phyloP scores from a whole-genome alignment of 2,797 vertebrate genomes.

The Pterois miles region DNA sequence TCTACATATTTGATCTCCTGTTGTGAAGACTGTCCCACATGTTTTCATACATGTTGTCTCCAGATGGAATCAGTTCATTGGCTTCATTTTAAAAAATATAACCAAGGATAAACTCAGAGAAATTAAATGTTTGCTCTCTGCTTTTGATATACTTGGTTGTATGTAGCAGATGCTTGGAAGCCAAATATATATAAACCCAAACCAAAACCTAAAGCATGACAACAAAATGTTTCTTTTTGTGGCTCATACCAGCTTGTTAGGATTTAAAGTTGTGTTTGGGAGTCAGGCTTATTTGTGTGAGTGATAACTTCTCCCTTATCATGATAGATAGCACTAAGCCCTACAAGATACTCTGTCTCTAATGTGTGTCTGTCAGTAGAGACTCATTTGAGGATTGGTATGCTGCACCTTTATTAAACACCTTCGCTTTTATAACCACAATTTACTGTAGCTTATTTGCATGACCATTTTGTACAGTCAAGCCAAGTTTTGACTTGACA shows the following conservation, averaged over 20 bases:
- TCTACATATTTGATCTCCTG: conserved; percentile 42
- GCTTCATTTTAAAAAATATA: conserved; percentile 29
- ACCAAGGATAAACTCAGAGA: conserved; percentile 3
- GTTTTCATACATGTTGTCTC: conserved; percentile 64
- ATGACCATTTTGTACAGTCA: background rate
- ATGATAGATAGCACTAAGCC: conserved; percentile 28
- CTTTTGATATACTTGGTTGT: background rate
- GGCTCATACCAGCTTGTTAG: background rate
- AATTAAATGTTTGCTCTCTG: background rate
- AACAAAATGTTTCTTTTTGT: background rate
- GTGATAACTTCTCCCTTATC: conserved; percentile 53
- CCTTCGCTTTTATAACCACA: background rate
- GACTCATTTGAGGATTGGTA: conserved; percentile 10
- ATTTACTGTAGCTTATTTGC: background rate
- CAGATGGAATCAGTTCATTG: conserved; percentile 63
- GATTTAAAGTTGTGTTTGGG: conserved; percentile 10
- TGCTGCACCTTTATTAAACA: background rate
- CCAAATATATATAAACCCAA: background rate
- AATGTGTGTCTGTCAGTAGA: conserved; percentile 24
- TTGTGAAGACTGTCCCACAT: conserved; percentile 41
- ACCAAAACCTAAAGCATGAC: background rate
- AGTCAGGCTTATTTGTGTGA: conserved; percentile 34
- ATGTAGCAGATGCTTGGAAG: background rate
- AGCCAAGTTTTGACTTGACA: no score
- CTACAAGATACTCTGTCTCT: conserved; percentile 15